These are phyloP conservation scores for Carcinoscorpius rotundicauda DNA, from an alignment of 1,140 invertebrate species.

Conservation along the genomic window DNA sequence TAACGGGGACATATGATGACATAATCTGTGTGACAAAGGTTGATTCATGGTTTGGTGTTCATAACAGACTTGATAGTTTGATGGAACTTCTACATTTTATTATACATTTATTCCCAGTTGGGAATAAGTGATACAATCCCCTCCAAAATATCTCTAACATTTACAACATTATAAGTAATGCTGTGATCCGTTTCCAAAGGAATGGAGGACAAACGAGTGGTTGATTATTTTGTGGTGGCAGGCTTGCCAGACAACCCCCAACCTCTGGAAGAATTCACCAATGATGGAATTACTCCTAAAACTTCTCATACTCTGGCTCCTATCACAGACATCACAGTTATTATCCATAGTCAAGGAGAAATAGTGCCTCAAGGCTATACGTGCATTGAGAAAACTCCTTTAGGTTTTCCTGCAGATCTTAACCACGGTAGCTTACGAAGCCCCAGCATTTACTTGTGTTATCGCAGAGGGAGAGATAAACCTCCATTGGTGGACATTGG, in stretches of 20 bases:
- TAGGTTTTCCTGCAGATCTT: conserved; percentile 75
- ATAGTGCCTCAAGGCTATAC: conserved; percentile 63
- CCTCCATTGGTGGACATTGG: conserved; percentile 95
- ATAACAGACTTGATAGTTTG: not conserved
- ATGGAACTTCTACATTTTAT: not conserved
- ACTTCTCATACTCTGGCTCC: conserved; percentile 58
- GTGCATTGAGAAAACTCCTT: conserved; percentile 72
- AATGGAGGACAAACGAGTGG: conserved; percentile 39
- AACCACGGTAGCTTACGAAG: conserved; percentile 93
- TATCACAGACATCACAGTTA: conserved; percentile 86
- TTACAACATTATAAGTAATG: not conserved
- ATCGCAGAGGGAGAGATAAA: conserved; percentile 77
- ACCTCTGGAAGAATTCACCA: conserved; percentile 64
- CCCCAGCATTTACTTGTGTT: conserved; percentile 86
- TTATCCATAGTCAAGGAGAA: conserved; percentile 81
- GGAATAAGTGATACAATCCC: not conserved
- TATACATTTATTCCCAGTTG: not conserved
- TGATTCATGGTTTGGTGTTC: not conserved
- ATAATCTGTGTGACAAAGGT: not conserved
- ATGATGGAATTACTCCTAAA: conserved; percentile 64
- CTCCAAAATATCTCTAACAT: not conserved
- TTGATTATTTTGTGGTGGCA: conserved; percentile 93
- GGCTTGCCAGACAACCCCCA: conserved; percentile 71
- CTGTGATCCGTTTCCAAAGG: not conserved
- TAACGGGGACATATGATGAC: not conserved